Conservation (phyloP, 2,113 vertebrate species). For the Shinisaurus crocodilurus region DNA sequence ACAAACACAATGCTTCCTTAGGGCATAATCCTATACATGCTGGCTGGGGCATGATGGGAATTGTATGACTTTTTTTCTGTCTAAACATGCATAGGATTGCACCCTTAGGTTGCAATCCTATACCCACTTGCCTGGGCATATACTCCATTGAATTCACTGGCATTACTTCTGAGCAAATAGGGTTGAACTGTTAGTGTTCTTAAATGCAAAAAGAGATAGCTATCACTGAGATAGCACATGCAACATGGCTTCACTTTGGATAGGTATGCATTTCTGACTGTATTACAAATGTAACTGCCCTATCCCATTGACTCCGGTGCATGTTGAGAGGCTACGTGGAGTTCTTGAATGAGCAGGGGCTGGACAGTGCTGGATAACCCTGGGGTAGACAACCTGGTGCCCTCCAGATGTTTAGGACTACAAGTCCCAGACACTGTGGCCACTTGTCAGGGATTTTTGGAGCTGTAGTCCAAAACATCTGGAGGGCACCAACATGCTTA, state of each 20-base stretch:
- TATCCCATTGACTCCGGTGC: not conserved
- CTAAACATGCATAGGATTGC: too few species aligned
- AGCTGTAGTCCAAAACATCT: too few species aligned
- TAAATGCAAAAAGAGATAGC: not conserved
- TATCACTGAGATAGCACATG: not conserved
- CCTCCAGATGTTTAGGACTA: too few species aligned
- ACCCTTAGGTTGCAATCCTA: not conserved
- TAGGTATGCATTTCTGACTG: not conserved
- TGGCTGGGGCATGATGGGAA: too few species aligned
- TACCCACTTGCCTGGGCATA: not conserved
- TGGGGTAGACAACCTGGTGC: too few species aligned
- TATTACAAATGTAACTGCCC: not conserved
- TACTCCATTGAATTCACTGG: not conserved
- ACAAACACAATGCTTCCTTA: not conserved
- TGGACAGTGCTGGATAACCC: not conserved
- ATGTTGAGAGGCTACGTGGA: too few species aligned
- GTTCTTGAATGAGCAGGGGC: not conserved
- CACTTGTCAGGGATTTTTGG: too few species aligned
- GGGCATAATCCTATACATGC: too few species aligned
- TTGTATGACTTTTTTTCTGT: too few species aligned
- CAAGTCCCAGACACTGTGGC: too few species aligned
- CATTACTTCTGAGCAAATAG: not conserved
- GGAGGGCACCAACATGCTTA: not conserved
- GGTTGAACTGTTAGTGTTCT: not conserved
- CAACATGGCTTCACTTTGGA: not conserved